Conservation (phyloP, 2,797 vertebrate genomes). For the Gobionotothen gibberifrons region DNA sequence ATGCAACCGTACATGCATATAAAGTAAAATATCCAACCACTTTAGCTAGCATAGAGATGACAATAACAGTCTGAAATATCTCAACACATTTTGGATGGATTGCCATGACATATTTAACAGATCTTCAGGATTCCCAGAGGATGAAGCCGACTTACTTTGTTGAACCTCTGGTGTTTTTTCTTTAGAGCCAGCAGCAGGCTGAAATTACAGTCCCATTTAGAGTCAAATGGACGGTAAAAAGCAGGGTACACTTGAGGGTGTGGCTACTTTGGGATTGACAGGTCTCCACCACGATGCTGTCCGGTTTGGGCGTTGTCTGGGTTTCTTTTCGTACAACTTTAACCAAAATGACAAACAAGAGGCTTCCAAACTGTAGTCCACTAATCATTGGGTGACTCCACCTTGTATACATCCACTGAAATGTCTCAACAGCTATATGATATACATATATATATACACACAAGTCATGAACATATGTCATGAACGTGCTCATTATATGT, state of each 20-base stretch:
- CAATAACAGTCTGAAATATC: not conserved
- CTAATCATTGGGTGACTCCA: no score
- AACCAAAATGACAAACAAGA: no score
- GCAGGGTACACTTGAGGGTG: no score
- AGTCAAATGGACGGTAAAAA: no score
- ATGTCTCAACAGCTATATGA: not conserved
- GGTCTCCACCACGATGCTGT: no score
- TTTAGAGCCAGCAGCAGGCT: not conserved
- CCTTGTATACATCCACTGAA: not conserved
- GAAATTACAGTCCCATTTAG: no score
- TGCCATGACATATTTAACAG: not conserved
- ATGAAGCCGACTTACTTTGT: not conserved
- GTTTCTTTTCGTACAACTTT: no score
- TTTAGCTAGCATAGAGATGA: not conserved
- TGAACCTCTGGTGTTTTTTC: not conserved
- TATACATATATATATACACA: not conserved
- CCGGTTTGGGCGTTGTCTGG: no score
- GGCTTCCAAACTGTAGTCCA: no score
- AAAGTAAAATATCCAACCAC: not conserved
- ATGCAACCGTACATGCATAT: not conserved
- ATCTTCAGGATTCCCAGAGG: not conserved
- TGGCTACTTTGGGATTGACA: no score
- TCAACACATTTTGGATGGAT: not conserved
- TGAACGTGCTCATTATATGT: no score
- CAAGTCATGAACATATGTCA: no score